A percentile compares a stretch with the other conserved stretches of the same genome.
These are phyloP conservation scores for Crotalus helleri DNA, from an alignment of 2,113 vertebrate species.

Conservation along the genomic window DNA sequence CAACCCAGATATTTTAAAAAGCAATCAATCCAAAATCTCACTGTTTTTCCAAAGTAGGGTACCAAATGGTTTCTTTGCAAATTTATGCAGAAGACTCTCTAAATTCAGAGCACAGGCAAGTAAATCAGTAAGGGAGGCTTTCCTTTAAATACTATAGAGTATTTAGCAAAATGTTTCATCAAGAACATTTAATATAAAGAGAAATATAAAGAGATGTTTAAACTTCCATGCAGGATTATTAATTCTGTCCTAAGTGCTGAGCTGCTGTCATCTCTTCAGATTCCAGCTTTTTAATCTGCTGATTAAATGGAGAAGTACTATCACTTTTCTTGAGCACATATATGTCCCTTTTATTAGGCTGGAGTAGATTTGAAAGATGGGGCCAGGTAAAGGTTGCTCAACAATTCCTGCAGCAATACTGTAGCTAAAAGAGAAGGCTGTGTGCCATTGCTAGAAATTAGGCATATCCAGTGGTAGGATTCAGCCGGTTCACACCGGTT, in stretches of 20 bases:
- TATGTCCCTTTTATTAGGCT: background rate
- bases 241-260: background rate
- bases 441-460: background rate
- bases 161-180: background rate
- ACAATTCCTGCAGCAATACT: background rate
- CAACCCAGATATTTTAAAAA: background rate
- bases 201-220: background rate
- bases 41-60: background rate
- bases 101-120: background rate
- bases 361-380: background rate
- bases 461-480: no score
- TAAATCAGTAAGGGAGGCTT: background rate
- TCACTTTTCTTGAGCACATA: background rate
- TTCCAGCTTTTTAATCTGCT: background rate
- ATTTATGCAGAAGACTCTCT: background rate
- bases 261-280: background rate
- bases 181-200: background rate
- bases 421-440: background rate
- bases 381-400: background rate
- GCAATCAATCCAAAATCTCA: background rate
- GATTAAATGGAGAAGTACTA: background rate
- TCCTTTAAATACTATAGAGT: background rate
- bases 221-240: background rate
- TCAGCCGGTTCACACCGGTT: no score
- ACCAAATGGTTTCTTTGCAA: background rate